These are phyloP conservation scores for Heterocephalus glaber DNA, from an alignment of 2,113 vertebrate genomes.

Conservation along the genomic window DNA sequence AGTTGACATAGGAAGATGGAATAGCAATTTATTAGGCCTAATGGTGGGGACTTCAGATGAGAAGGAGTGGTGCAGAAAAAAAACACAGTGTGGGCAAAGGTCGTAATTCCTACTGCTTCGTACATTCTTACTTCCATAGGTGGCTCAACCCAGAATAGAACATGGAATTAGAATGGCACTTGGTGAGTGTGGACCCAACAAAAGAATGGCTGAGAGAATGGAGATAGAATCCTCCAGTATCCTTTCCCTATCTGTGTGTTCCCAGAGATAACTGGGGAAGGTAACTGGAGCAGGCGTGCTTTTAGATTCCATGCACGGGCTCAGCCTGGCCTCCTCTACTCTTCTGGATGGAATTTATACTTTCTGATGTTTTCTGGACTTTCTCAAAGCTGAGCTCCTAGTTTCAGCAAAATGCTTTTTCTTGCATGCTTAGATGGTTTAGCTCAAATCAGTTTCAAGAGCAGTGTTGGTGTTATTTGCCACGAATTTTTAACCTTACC, in stretches of 20 bases:
- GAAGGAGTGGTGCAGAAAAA: background rate
- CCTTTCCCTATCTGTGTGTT: background rate
- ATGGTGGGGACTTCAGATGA: background rate
- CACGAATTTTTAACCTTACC: background rate
- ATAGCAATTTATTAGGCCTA: background rate
- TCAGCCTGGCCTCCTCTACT: background rate
- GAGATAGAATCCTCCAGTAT: rapidly evolving
- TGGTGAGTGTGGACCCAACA: background rate
- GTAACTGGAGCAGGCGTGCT: background rate
- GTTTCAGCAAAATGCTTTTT: background rate
- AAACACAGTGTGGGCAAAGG: background rate
- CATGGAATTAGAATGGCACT: background rate
- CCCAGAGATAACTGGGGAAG: background rate
- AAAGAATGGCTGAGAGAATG: background rate
- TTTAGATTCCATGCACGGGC: background rate
- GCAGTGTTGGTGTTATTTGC: background rate
- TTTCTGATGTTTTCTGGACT: background rate
- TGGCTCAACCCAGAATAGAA: background rate
- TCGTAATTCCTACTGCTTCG: background rate
- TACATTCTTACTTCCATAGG: background rate
- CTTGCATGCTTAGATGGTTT: background rate
- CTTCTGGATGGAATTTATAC: background rate
- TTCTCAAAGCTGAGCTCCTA: background rate
- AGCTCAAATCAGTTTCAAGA: background rate
- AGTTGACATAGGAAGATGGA: background rate